Percentiles rank a stretch among this genome's conserved stretches.
These are phyloP conservation scores for Barbus barbus DNA, from an alignment of 2,113 vertebrate genomes.

Conservation along the genomic window DNA sequence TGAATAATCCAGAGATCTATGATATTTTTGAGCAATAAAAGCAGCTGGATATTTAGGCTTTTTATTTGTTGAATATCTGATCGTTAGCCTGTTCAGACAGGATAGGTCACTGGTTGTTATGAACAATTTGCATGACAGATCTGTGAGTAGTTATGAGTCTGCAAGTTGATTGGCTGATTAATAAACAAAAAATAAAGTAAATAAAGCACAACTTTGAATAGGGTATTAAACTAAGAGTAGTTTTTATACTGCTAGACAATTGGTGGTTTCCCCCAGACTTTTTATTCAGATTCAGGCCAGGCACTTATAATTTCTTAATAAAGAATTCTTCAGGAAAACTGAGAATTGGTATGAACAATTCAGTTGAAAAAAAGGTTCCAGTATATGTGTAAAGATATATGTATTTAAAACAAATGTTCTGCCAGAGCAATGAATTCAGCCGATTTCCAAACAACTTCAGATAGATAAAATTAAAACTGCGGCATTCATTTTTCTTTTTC, in stretches of 20 bases:
- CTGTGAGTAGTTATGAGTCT: neutral
- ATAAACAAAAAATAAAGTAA: neutral
- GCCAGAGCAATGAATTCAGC: neutral
- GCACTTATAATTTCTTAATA: neutral
- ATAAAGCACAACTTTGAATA: neutral
- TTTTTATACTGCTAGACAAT: neutral
- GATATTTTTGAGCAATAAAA: conserved; percentile 11
- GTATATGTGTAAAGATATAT: neutral
- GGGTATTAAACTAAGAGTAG: neutral
- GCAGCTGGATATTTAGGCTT: neutral
- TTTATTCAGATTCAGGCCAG: neutral
- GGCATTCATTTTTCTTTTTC: neutral
- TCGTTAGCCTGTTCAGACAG: neutral
- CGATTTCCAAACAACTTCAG: neutral
- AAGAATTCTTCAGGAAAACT: neutral
- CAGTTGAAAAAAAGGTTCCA: neutral
- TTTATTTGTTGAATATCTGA: neutral
- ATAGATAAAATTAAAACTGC: neutral
- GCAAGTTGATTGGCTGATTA: neutral
- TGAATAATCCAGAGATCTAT: conserved; percentile 9
- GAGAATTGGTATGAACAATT: neutral
- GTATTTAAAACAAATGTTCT: neutral
- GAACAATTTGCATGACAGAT: neutral
- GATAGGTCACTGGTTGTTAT: neutral
- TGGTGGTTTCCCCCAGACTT: too few relatives aligned